These are phyloP conservation scores for Holocentrus rufus DNA, from an alignment of 2,797 vertebrate genomes.

Conservation along the genomic window DNA sequence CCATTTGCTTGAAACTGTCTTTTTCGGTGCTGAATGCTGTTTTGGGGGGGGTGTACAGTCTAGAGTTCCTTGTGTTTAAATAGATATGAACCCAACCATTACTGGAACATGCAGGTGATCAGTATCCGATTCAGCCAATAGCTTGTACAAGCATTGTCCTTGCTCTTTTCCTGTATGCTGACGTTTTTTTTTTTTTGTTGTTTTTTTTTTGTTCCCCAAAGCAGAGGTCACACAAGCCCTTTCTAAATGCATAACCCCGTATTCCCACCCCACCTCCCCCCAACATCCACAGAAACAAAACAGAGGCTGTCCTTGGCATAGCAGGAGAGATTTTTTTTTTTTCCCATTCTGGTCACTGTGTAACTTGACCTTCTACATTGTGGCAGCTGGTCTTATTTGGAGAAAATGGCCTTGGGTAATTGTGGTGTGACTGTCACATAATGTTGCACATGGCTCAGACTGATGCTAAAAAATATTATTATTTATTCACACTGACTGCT, in stretches of 20 bases:
- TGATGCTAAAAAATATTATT: slow-evolving; percentile 17
- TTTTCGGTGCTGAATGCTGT: too few relatives aligned
- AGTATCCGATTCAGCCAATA: slow-evolving; percentile 37
- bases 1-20: too few relatives aligned
- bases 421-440: slow-evolving; percentile 42
- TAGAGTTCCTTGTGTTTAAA: too few relatives aligned
- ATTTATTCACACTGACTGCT: slow-evolving; percentile 23
- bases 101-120: slow-evolving; percentile 41
- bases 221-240: neutral
- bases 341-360: slow-evolving; percentile 59
- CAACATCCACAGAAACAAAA: neutral
- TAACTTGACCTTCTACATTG: slow-evolving; percentile 63
- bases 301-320: slow-evolving; percentile 22
- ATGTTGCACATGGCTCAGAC: slow-evolving; percentile 29
- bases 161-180: slow-evolving; percentile 21
- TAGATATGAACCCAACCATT: slow-evolving; percentile 31
- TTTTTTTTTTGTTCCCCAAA: too few relatives aligned
- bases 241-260: neutral
- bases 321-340: slow-evolving; percentile 34
- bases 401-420: slow-evolving; percentile 52
- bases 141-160: slow-evolving; percentile 32
- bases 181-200: slow-evolving; percentile 22
- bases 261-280: neutral
- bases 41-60: too few relatives aligned
- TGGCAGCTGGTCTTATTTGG: slow-evolving; percentile 53